Conservation (phyloP, 2,797 vertebrate genomes). For the Hippopotamyrus pictus region DNA sequence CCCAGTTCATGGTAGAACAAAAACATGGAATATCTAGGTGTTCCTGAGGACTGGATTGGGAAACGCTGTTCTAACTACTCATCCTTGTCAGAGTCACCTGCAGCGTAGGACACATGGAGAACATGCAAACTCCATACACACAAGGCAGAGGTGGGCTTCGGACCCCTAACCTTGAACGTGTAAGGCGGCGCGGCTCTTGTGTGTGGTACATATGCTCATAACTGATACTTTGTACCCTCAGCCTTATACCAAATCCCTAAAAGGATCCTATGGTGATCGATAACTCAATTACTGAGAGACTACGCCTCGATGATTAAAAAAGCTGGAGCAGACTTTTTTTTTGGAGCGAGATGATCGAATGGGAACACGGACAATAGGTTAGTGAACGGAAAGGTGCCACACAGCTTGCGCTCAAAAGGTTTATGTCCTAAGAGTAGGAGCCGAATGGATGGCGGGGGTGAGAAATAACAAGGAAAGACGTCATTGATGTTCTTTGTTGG, state of each 20-base stretch:
- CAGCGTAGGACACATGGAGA: not conserved
- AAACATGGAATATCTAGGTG: not conserved
- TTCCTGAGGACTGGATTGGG: not conserved
- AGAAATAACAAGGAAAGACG: slow-evolving; percentile 4
- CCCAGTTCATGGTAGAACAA: not conserved
- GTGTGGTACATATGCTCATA: not conserved
- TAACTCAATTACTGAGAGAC: not conserved
- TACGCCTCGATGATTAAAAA: slow-evolving; percentile 14
- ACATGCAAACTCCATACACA: not conserved
- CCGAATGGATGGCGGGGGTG: not conserved
- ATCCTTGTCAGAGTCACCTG: not conserved
- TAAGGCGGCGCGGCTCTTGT: not conserved
- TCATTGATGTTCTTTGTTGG: slow-evolving; percentile 16
- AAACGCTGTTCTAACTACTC: not conserved
- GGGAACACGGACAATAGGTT: slow-evolving; percentile 18
- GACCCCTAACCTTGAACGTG: not conserved
- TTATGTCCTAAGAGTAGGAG: not conserved
- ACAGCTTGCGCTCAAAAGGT: not conserved
- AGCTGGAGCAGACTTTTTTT: not conserved
- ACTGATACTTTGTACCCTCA: not conserved
- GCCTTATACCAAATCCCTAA: not conserved
- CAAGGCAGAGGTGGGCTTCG: not conserved
- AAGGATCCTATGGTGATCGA: not conserved
- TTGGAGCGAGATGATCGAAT: slow-evolving; percentile 13
- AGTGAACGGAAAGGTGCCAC: slow-evolving; percentile 4